Evolutionary conservation across 2,888 invertebrate genomes (phyloP).

Genomic region (Noctua comes): DNA sequence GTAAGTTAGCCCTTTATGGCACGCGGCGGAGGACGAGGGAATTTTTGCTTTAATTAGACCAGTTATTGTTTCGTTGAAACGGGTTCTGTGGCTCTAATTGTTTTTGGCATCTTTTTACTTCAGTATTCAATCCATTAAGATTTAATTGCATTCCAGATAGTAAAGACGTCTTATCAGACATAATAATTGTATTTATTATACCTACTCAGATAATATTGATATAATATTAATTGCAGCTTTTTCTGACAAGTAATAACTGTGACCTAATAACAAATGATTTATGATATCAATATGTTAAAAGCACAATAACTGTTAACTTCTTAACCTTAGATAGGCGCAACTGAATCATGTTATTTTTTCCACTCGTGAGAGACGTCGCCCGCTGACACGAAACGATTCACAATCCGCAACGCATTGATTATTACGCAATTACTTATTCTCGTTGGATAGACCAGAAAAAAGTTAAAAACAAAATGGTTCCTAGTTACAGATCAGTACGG

Average conservation of each 20-base stretch:
- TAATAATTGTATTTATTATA: conserved; percentile 49
- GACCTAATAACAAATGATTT: conserved; percentile 67
- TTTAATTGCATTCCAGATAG: conserved; percentile 51
- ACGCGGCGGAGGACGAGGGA: conserved; percentile 66
- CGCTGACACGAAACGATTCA: conserved; percentile 65
- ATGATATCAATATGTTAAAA: conserved; percentile 67
- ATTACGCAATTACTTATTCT: conserved; percentile 65
- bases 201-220: conserved; percentile 50
- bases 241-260: conserved; percentile 62
- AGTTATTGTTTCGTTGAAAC: conserved; percentile 64
- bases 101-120: conserved; percentile 57
- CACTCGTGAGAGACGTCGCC: conserved; percentile 68
- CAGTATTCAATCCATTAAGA: conserved; percentile 30
- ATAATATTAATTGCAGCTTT: conserved; percentile 57
- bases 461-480: conserved; percentile 66
- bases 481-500: conserved; percentile 80
- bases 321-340: conserved; percentile 66
- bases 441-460: conserved; percentile 62
- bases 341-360: conserved; percentile 66
- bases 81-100: conserved; percentile 62
- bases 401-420: conserved; percentile 61
- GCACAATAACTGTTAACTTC: conserved; percentile 72
- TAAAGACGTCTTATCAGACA: conserved; percentile 52
- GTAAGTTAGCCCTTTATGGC: conserved; percentile 86
- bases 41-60: conserved; percentile 73